These are phyloP conservation scores for Spodoptera frugiperda DNA, from an alignment of 1,140 invertebrate genomes.

Conservation along the genomic window DNA sequence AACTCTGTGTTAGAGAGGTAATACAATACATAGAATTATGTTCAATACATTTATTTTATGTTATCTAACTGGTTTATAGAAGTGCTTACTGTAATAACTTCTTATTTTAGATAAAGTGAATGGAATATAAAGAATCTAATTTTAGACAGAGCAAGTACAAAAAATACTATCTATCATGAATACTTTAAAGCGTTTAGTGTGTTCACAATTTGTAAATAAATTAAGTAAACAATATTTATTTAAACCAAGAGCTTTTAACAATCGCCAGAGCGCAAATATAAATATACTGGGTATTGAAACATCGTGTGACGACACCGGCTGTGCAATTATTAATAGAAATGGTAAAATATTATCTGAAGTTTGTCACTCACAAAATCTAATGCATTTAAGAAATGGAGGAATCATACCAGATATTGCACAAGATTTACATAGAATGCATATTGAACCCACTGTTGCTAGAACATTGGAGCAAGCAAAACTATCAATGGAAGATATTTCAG, in stretches of 20 bases:
- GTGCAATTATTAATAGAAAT: conserved; percentile 92
- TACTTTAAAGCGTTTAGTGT: conserved; percentile 12
- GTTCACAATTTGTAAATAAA: conserved; percentile 28
- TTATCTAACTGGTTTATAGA: no score
- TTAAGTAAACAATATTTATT: conserved; percentile 14
- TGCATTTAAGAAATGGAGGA: conserved; percentile 95
- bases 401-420: conserved; percentile 96
- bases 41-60: no score
- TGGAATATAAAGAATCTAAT: no score
- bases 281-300: conserved; percentile 96
- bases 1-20: no score
- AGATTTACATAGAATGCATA: conserved; percentile 93
- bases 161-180: conserved; percentile 23
- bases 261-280: not conserved
- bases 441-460: conserved; percentile 90
- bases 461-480: conserved; percentile 90
- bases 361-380: conserved; percentile 91
- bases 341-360: conserved; percentile 93
- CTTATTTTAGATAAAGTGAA: no score
- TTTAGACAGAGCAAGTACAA: not conserved
- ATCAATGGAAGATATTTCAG: conserved; percentile 91
- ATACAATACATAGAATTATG: no score
- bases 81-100: no score
- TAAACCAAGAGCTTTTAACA: not conserved
- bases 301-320: conserved; percentile 98